phyloP scores from a whole-genome alignment of 2,113 vertebrate genomes.

The Arvicanthis niloticus region DNA sequence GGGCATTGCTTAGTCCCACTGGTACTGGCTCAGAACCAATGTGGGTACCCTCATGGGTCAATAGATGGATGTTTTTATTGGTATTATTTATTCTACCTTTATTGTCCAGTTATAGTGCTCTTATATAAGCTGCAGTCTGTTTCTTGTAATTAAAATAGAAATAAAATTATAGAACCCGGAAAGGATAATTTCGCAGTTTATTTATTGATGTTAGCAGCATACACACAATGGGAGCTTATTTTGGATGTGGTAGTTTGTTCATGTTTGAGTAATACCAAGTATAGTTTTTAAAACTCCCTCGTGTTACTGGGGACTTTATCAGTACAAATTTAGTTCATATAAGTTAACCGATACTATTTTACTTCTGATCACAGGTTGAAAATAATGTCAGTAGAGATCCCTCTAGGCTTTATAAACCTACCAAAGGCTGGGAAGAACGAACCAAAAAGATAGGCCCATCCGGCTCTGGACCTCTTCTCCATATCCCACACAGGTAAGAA shows the following conservation, averaged over 20 bases:
- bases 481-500: conserved; percentile 88
- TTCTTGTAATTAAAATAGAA: conserved; percentile 26
- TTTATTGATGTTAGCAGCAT: neutral
- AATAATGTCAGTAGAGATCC: conserved; percentile 85
- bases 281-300: conserved; percentile 45
- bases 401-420: conserved; percentile 85
- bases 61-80: conserved; percentile 1
- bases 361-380: conserved; percentile 86
- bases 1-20: neutral
- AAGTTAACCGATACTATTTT: conserved; percentile 55
- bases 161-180: conserved; percentile 33
- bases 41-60: neutral
- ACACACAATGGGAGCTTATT: neutral
- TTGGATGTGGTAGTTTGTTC: conserved; percentile 31
- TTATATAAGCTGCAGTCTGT: neutral
- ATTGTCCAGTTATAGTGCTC: neutral
- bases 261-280: conserved; percentile 10
- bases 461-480: conserved; percentile 79
- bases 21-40: neutral
- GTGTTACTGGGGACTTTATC: neutral
- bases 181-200: conserved; percentile 55
- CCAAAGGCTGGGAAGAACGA: conserved; percentile 89
- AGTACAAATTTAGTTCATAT: neutral
- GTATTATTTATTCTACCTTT: conserved; percentile 29
- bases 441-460: conserved; percentile 82